These are phyloP conservation scores for Nomia melanderi DNA, from an alignment of 1,140 invertebrate genomes.

Conservation along the genomic window DNA sequence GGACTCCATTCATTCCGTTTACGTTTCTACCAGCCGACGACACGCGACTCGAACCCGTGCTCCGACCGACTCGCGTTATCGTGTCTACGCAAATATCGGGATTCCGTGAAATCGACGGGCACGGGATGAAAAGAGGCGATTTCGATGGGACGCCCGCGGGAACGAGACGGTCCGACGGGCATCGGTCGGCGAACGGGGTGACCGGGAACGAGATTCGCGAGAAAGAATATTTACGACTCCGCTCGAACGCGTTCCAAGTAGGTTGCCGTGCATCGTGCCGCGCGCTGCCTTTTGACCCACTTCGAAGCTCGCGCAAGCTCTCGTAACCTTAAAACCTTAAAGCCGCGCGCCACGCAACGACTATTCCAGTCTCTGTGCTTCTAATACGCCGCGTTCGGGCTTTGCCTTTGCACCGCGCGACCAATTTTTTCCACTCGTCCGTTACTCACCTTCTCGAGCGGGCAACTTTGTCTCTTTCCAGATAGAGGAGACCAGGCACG, in stretches of 20 bases:
- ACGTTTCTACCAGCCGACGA: constrained; percentile 27
- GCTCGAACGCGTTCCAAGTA: constrained; percentile 52
- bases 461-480: too few species aligned
- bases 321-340: constrained; percentile 59
- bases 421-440: too few species aligned
- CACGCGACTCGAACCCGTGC: not conserved
- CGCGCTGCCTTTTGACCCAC: constrained; percentile 66
- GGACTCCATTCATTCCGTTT: constrained; percentile 34
- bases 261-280: constrained; percentile 38
- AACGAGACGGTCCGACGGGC: too few species aligned
- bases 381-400: constrained; percentile 26
- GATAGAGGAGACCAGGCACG: too few species aligned
- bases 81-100: too few species aligned
- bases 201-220: constrained; percentile 7
- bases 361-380: constrained; percentile 44
- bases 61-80: not conserved
- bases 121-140: too few species aligned
- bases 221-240: constrained; percentile 60
- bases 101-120: too few species aligned
- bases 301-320: constrained; percentile 60
- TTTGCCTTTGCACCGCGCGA: too few species aligned
- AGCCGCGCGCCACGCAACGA: too few species aligned
- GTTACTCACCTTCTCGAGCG: too few species aligned
- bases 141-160: too few species aligned
- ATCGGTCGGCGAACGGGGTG: not conserved